Evolutionary conservation across 2,797 vertebrate genomes (phyloP).

Genomic region (Kryptopterus vitreolus): DNA sequence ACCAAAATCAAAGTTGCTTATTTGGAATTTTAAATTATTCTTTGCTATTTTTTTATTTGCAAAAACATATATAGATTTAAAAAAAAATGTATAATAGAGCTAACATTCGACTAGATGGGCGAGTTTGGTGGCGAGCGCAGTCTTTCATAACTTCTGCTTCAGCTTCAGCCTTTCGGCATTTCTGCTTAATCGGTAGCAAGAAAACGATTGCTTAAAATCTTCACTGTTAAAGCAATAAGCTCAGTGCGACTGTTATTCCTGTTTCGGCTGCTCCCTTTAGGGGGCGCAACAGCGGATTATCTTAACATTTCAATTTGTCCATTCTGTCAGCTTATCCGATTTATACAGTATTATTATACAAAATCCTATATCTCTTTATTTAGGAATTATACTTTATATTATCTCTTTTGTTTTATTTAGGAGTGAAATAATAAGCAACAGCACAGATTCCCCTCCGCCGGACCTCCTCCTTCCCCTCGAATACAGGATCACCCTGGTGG

Average conservation of each 20-base stretch:
- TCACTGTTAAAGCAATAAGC: neutral
- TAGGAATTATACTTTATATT: neutral
- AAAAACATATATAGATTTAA: too few relatives aligned
- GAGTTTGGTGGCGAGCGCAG: neutral
- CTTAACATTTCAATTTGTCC: too few relatives aligned
- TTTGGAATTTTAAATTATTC: too few relatives aligned
- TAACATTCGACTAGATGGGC: neutral
- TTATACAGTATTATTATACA: neutral
- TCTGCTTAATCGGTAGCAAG: neutral
- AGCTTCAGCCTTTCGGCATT: constrained; percentile 31
- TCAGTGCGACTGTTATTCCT: too few relatives aligned
- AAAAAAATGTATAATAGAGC: too few relatives aligned
- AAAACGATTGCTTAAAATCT: neutral
- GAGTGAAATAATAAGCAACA: neutral
- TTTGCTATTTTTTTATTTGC: neutral
- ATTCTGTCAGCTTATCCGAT: neutral
- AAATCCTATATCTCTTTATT: neutral
- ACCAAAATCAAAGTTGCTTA: neutral
- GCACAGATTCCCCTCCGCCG: neutral
- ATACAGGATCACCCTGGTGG: constrained; percentile 43
- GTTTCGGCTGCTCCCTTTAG: too few relatives aligned
- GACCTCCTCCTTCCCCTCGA: neutral
- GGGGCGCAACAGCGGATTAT: too few relatives aligned
- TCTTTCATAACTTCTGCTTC: constrained; percentile 38
- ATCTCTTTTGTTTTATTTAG: neutral